Evolutionary conservation across 2,888 invertebrate genomes (phyloP).

Genomic region (Cantharis rustica): DNA sequence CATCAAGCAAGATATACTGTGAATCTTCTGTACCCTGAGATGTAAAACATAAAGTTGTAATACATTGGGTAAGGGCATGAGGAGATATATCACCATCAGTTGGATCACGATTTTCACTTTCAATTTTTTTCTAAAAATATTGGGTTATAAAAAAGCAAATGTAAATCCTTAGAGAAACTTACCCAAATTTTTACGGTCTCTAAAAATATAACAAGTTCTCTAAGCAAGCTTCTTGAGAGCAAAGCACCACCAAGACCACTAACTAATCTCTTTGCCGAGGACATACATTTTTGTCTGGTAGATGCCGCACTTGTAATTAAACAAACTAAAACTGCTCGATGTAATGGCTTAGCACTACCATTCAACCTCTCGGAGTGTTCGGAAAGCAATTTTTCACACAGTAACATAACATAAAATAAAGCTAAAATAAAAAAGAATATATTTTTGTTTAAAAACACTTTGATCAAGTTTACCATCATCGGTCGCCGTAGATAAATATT

Average conservation of each 20-base stretch:
- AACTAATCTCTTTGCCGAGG: constrained; percentile 66
- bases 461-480: constrained; percentile 63
- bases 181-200: constrained; percentile 63
- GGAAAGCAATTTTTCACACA: constrained; percentile 73
- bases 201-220: constrained; percentile 69
- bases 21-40: constrained; percentile 57
- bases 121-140: constrained; percentile 52
- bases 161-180: constrained; percentile 2
- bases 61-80: constrained; percentile 53
- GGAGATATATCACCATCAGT: constrained; percentile 59
- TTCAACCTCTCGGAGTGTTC: constrained; percentile 71
- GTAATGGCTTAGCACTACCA: constrained; percentile 68
- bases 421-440: constrained; percentile 54
- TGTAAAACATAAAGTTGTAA: constrained; percentile 54
- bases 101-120: constrained; percentile 58
- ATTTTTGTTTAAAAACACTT: not conserved
- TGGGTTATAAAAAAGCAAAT: not conserved
- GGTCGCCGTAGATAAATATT: constrained; percentile 72
- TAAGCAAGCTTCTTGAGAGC: constrained; percentile 67
- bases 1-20: constrained; percentile 66
- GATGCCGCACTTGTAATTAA: constrained; percentile 66
- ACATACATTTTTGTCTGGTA: constrained; percentile 67
- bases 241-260: constrained; percentile 64
- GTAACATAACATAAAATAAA: constrained; percentile 70
- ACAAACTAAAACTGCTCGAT: constrained; percentile 73